Evolutionary conservation across 2,797 vertebrate species (phyloP).

Genomic region (Megaceryle alcyon): DNA sequence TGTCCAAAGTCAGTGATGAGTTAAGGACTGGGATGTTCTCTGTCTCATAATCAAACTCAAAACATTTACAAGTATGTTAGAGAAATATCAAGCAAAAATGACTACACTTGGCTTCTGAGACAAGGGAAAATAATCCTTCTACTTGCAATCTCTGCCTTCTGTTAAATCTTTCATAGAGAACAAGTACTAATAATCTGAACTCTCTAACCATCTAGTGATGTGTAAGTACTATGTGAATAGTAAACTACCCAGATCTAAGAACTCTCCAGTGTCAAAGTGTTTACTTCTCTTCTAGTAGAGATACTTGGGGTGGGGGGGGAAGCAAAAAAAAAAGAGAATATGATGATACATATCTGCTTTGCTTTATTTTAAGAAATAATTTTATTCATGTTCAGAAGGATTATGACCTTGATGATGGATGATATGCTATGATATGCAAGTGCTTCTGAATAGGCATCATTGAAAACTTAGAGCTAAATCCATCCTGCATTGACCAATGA

Average conservation of each 20-base stretch:
- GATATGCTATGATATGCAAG: neutral
- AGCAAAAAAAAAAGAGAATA: neutral
- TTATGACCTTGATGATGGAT: neutral
- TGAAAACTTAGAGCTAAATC: conserved; percentile 37
- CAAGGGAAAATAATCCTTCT: neutral
- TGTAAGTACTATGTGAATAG: neutral
- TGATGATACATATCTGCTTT: neutral
- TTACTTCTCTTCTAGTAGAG: neutral
- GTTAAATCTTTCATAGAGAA: neutral
- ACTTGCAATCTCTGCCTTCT: neutral
- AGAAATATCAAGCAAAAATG: neutral
- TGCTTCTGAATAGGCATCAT: conserved; percentile 33
- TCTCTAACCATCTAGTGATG: neutral
- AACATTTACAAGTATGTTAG: neutral
- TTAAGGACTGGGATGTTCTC: neutral
- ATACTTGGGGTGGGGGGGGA: neutral
- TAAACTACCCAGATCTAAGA: neutral
- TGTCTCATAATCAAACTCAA: neutral
- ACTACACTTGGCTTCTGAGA: neutral
- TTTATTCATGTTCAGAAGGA: neutral
- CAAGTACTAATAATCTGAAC: neutral
- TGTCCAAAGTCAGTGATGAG: neutral
- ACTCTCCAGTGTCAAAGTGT: neutral
- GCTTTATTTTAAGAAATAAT: conserved; percentile 27
- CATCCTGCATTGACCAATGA: conserved; percentile 7